Conservation (phyloP, 2,113 vertebrate genomes). For the Oreochromis aureus region DNA sequence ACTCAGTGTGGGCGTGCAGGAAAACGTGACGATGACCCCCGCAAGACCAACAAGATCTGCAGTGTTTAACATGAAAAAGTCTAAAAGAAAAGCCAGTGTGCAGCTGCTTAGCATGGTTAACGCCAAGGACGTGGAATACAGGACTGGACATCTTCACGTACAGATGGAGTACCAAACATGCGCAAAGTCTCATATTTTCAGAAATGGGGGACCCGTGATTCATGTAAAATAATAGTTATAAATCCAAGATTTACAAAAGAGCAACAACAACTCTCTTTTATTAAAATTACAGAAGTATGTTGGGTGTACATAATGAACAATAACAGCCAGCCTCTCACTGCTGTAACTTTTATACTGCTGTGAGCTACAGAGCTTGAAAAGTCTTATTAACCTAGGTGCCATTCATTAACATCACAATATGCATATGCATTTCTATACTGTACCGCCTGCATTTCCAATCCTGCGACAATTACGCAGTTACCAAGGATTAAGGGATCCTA, state of each 20-base stretch:
- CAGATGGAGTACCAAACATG: background rate
- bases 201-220: background rate
- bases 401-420: slow-evolving; percentile 65
- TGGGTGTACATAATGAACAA: background rate
- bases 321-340: background rate
- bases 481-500: slow-evolving; percentile 54
- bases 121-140: background rate
- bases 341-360: slow-evolving; percentile 12
- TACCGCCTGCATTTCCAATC: slow-evolving; percentile 34
- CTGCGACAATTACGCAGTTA: slow-evolving; percentile 54
- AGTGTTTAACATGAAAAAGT: background rate
- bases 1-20: background rate
- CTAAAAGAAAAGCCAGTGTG: background rate
- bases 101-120: background rate
- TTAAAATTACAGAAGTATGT: background rate
- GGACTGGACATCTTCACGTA: background rate
- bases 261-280: background rate
- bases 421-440: slow-evolving; percentile 42
- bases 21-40: background rate
- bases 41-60: background rate
- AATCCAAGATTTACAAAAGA: background rate
- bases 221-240: background rate
- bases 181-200: background rate
- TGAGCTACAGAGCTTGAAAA: slow-evolving; percentile 26
- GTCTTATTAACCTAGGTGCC: slow-evolving; percentile 67